A percentile compares a stretch with the other conserved stretches of the same genome.
phyloP scores from a whole-genome alignment of 64 coral and sea anemone genomes.

The Pocillopora verrucosa region DNA sequence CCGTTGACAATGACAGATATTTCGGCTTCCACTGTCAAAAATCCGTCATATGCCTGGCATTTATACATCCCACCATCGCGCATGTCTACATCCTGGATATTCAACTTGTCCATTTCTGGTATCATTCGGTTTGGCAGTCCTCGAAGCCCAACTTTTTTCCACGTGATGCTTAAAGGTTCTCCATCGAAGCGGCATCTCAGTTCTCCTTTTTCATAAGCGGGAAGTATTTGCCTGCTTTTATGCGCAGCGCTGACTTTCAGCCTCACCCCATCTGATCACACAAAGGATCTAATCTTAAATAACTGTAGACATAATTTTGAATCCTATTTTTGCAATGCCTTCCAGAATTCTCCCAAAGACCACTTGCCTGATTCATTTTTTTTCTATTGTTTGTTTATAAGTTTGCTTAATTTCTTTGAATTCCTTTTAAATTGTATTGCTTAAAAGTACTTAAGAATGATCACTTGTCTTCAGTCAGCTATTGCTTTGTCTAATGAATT shows the following conservation, averaged over 20 bases:
- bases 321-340: too few species aligned
- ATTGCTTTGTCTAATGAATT: background rate
- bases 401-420: too few species aligned
- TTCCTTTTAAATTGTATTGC: too few species aligned
- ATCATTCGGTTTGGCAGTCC: constrained; percentile 68
- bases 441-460: too few species aligned
- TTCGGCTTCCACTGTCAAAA: constrained; percentile 34
- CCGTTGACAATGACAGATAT: constrained; percentile 56
- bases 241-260: constrained; percentile 60
- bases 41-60: constrained; percentile 64
- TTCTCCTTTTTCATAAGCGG: constrained; percentile 37
- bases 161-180: constrained; percentile 56
- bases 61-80: constrained; percentile 65
- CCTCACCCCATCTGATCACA: constrained; percentile 3
- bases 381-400: too few species aligned
- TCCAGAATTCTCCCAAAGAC: too few species aligned
- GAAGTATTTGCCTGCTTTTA: constrained; percentile 38
- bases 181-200: constrained; percentile 60
- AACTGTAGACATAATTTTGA: background rate
- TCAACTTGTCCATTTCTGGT: constrained; percentile 51
- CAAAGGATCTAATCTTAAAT: background rate
- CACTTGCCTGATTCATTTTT: too few species aligned
- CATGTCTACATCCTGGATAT: constrained; percentile 60
- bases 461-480: too few species aligned
- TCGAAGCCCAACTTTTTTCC: constrained; percentile 62